phyloP scores from a whole-genome alignment of 1,140 invertebrate genomes.

The Magallana ariakensis region DNA sequence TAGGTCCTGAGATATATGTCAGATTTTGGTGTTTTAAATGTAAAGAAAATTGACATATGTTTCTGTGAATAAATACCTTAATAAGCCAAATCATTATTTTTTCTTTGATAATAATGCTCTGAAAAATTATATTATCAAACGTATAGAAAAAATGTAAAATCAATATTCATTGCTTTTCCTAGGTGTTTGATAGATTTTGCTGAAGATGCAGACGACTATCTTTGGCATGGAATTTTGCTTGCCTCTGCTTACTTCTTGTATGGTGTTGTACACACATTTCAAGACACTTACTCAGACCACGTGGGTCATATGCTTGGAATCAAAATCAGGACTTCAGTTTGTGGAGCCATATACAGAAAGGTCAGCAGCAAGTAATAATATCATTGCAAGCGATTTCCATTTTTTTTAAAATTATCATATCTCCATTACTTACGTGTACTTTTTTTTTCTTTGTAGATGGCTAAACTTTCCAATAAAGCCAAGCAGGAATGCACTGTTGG shows the following conservation, averaged over 20 bases:
- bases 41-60: too few relatives aligned
- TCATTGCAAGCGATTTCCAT: background rate
- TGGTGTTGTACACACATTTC: background rate
- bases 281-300: background rate
- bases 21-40: too few relatives aligned
- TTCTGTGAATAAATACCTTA: too few relatives aligned
- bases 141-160: too few relatives aligned
- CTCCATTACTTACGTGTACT: background rate
- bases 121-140: too few relatives aligned
- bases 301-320: background rate
- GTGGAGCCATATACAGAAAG: conserved; percentile 14
- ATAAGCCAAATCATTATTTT: too few relatives aligned
- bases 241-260: background rate
- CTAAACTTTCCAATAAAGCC: conserved; percentile 3
- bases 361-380: background rate
- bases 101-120: too few relatives aligned
- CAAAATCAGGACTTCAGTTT: conserved; percentile 15
- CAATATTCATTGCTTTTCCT: background rate
- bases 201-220: background rate
- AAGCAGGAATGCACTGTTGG: background rate
- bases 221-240: conserved; percentile 2
- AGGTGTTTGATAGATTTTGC: background rate
- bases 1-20: too few relatives aligned
- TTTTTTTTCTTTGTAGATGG: background rate
- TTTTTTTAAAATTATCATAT: background rate